Conservation (phyloP, 2,888 invertebrate genomes). For the Caenorhabditis doughertyi region DNA sequence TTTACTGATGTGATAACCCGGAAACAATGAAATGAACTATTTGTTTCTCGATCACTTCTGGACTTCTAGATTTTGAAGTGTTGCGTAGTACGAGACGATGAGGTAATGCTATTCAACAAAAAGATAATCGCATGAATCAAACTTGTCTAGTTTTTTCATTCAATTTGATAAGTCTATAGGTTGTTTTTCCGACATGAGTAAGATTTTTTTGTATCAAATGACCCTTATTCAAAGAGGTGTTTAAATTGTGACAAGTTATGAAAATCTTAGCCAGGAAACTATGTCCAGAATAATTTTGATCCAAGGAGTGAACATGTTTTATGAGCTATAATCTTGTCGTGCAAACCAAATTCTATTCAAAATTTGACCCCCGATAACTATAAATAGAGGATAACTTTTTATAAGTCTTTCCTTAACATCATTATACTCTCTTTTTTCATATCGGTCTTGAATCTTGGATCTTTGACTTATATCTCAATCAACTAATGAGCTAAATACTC, state of each 20-base stretch:
- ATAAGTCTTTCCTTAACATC: not conserved
- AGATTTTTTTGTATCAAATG: no score
- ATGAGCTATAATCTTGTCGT: no score
- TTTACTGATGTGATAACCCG: no score
- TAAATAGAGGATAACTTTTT: no score
- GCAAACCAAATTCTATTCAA: no score
- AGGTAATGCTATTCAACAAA: conserved; percentile 11
- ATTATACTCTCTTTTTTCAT: conserved; percentile 2
- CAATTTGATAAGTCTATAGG: conserved; percentile 1
- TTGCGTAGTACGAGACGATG: conserved; percentile 14
- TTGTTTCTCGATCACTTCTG: not conserved
- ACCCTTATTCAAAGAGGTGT: not conserved
- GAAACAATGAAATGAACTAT: not conserved
- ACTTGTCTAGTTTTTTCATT: conserved; percentile 14
- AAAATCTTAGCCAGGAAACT: no score
- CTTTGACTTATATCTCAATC: conserved; percentile 24
- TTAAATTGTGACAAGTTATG: no score
- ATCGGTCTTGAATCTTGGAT: not conserved
- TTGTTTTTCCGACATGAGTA: not conserved
- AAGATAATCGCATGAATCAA: conserved; percentile 10
- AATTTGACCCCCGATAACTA: no score
- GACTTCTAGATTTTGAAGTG: not conserved
- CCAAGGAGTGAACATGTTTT: no score
- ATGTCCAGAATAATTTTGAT: no score
- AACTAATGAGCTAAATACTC: conserved; percentile 31